A percentile compares a stretch with the other conserved stretches of the same genome.
Conservation (phyloP, 2,113 vertebrate genomes). For the Solea senegalensis region DNA sequence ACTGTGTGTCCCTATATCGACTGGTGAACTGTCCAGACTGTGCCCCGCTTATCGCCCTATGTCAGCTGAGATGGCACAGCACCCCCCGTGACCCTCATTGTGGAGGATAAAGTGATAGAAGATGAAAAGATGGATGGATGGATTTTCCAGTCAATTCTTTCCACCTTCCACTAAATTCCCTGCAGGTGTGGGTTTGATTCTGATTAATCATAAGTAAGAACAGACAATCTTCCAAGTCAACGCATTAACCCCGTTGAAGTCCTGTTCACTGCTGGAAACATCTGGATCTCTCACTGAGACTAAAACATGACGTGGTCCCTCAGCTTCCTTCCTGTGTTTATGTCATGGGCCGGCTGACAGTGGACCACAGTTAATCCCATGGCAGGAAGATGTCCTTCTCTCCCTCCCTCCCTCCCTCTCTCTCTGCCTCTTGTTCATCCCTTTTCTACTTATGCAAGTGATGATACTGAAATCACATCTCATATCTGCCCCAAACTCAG, state of each 20-base stretch:
- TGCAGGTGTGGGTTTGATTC: too few species aligned
- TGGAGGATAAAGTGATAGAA: too few species aligned
- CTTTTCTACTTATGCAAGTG: background rate
- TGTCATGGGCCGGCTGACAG: conserved; percentile 28
- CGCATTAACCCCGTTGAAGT: background rate
- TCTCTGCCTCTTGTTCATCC: background rate
- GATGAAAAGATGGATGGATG: too few species aligned
- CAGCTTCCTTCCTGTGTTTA: conserved; percentile 74
- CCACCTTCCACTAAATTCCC: too few species aligned
- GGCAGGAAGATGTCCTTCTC: conserved; percentile 7
- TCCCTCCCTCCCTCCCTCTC: too few species aligned
- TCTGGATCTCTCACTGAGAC: conserved; percentile 19
- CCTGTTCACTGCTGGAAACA: conserved; percentile 41
- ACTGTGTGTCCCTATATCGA: too few species aligned
- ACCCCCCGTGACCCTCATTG: too few species aligned
- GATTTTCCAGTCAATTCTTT: too few species aligned
- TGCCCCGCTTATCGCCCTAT: too few species aligned
- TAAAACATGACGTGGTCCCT: conserved; percentile 33
- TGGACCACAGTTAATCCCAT: conserved; percentile 26
- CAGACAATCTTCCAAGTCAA: background rate
- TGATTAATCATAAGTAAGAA: too few species aligned
- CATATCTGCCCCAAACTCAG: background rate
- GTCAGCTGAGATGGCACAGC: too few species aligned
- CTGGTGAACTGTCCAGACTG: too few species aligned
- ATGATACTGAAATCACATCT: background rate